phyloP scores from a whole-genome alignment of 2,113 vertebrate species.

The Tauraco erythrolophus region DNA sequence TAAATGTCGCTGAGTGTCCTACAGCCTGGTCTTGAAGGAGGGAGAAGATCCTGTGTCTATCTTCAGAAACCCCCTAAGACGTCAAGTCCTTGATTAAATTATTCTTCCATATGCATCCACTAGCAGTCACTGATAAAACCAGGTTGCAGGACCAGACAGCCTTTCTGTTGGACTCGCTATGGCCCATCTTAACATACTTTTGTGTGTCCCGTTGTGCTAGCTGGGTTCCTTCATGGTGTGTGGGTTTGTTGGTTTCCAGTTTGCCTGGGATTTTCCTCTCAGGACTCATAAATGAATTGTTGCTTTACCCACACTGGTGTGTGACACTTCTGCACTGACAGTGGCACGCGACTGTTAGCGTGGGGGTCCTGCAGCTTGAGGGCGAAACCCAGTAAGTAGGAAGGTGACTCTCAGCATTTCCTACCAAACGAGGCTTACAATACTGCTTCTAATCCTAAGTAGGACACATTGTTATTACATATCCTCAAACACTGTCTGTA shows the following conservation, averaged over 20 bases:
- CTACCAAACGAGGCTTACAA: background rate
- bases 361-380: background rate
- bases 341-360: background rate
- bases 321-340: background rate
- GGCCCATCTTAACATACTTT: background rate
- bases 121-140: background rate
- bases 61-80: background rate
- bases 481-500: background rate
- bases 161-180: background rate
- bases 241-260: background rate
- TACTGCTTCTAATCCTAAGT: background rate
- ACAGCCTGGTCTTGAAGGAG: background rate
- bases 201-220: accelerated
- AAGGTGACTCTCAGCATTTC: background rate
- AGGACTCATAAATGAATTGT: background rate
- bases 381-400: background rate
- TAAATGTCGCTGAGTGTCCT: background rate
- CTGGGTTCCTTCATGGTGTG: background rate
- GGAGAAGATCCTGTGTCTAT: background rate
- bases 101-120: background rate
- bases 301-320: background rate
- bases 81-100: background rate
- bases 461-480: background rate
- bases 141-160: background rate
- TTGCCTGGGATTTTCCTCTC: background rate